Percentiles rank a stretch among this genome's conserved stretches.
phyloP scores from a whole-genome alignment of 2,113 vertebrate genomes.

The Dasyprocta punctata region DNA sequence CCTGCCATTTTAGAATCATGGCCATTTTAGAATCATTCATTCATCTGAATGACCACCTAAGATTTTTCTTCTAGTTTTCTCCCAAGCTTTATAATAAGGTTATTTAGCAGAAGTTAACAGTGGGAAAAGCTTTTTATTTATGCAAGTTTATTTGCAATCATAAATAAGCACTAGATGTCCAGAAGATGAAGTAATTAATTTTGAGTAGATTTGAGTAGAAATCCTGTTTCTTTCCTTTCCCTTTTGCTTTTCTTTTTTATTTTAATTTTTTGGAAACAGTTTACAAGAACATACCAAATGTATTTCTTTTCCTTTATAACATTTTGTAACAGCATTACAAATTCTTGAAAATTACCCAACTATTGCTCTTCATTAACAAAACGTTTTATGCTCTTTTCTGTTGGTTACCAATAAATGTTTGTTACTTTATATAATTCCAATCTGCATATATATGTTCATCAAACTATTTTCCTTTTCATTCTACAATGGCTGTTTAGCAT shows the following conservation, averaged over 20 bases:
- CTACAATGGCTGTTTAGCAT: not conserved
- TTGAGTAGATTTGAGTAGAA: not conserved
- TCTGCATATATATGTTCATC: not conserved
- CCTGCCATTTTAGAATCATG: not conserved
- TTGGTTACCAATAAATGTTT: not conserved
- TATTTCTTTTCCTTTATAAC: not conserved
- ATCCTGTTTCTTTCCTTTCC: not conserved
- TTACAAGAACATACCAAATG: not conserved
- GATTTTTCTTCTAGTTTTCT: not conserved
- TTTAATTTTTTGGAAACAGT: not conserved
- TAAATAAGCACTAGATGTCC: not conserved
- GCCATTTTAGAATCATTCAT: not conserved
- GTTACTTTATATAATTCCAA: not conserved
- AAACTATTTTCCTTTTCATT: not conserved
- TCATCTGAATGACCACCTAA: not conserved
- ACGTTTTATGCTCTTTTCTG: not conserved
- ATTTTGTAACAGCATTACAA: not conserved
- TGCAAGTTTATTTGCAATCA: not conserved
- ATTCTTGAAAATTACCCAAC: not conserved
- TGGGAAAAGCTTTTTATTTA: not conserved
- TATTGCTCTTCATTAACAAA: not conserved
- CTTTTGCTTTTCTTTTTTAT: not conserved
- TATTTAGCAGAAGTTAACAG: not conserved
- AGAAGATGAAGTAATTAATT: not conserved
- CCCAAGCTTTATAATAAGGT: not conserved